Percentiles rank a stretch among this genome's conserved stretches.
Conservation (phyloP, 1,140 invertebrate genomes). For the Drosophila ficusphila region DNA sequence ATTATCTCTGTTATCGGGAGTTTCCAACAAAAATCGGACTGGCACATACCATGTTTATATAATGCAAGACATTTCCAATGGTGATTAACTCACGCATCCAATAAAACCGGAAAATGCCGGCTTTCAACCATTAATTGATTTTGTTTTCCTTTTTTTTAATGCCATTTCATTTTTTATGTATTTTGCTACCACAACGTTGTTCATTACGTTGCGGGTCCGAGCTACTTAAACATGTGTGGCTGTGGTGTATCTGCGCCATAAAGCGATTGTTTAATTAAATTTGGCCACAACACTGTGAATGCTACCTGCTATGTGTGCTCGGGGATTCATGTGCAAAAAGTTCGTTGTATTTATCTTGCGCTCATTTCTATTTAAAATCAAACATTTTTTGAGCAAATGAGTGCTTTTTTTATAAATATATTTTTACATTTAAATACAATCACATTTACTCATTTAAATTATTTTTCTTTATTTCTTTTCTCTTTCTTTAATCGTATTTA, state of each 20-base stretch:
- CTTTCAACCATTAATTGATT: neutral
- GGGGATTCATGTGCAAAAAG: constrained; percentile 8
- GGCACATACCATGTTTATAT: no score
- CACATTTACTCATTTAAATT: neutral
- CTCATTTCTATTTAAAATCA: constrained; percentile 11
- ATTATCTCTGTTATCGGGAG: neutral
- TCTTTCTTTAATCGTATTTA: neutral
- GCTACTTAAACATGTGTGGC: constrained; percentile 10
- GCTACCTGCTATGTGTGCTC: neutral
- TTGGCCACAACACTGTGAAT: constrained; percentile 3
- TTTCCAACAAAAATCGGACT: no score
- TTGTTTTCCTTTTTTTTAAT: constrained; percentile 2
- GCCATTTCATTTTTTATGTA: constrained; percentile 7
- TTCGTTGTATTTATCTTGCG: constrained; percentile 7
- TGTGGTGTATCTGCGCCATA: constrained; percentile 1
- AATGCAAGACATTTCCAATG: neutral
- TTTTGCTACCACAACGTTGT: constrained; percentile 1
- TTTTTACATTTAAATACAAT: neutral
- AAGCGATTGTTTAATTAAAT: constrained; percentile 42
- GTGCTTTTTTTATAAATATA: neutral
- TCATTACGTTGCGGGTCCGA: neutral
- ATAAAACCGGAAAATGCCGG: neutral
- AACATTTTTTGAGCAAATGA: constrained; percentile 5
- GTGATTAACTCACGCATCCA: neutral
- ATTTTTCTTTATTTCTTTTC: neutral